Evolutionary conservation across 2,888 invertebrate species (phyloP).

Genomic region (Gibbula magus): DNA sequence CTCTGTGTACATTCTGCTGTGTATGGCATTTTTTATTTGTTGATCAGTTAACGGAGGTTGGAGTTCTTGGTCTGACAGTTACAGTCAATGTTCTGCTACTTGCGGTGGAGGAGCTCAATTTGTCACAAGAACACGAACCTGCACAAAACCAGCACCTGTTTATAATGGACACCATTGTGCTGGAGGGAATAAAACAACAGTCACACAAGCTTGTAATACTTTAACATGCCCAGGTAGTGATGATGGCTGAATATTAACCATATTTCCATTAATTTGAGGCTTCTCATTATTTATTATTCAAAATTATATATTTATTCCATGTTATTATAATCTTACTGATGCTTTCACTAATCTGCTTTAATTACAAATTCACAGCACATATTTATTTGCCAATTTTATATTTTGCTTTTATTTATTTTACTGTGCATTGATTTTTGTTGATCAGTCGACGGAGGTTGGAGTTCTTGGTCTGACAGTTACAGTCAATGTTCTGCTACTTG

Average conservation of each 20-base stretch:
- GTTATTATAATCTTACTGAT: too few relatives aligned
- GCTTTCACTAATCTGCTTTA: too few relatives aligned
- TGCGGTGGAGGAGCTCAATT: constrained; percentile 15
- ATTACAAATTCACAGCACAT: too few relatives aligned
- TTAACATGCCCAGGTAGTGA: background rate
- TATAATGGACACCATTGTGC: background rate
- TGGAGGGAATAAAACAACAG: background rate
- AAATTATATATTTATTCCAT: too few relatives aligned
- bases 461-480: background rate
- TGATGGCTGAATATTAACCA: too few relatives aligned
- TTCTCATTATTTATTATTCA: too few relatives aligned
- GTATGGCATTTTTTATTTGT: too few relatives aligned
- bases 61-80: background rate
- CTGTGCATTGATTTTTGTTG: too few relatives aligned
- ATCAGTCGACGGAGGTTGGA: constrained; percentile 7
- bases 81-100: background rate
- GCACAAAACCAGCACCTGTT: constrained; percentile 14
- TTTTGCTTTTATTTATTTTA: too few relatives aligned
- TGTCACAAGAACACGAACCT: constrained; percentile 8
- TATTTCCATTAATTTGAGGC: too few relatives aligned
- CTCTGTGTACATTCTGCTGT: too few relatives aligned
- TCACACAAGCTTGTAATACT: background rate
- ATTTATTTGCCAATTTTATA: too few relatives aligned
- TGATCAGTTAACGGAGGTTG: background rate
- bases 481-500: background rate